Conservation (phyloP, 2,113 vertebrate species). For the Prunella himalayana region DNA sequence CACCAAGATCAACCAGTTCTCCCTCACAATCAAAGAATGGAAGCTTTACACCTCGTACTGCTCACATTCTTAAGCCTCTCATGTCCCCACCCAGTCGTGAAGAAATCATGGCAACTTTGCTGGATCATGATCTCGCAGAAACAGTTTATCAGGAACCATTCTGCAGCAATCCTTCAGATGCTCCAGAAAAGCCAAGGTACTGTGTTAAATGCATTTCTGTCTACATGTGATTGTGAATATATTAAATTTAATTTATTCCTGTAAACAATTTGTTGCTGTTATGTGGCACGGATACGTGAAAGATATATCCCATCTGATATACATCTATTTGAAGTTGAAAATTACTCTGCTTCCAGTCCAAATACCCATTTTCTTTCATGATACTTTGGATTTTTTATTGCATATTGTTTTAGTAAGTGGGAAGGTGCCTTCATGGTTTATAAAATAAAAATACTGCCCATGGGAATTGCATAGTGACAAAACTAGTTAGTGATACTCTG, state of each 20-base stretch:
- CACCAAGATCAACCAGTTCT: slow-evolving; percentile 90
- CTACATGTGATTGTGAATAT: background rate
- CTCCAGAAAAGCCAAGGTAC: slow-evolving; percentile 91
- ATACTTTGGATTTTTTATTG: background rate
- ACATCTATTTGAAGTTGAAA: background rate
- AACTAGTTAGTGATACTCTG: background rate
- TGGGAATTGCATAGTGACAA: background rate
- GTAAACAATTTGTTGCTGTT: background rate
- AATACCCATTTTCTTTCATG: background rate
- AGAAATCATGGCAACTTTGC: slow-evolving; percentile 89
- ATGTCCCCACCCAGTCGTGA: slow-evolving; percentile 97
- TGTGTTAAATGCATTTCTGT: background rate
- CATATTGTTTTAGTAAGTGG: background rate
- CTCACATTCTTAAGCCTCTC: slow-evolving; percentile 91
- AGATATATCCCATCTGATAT: background rate
- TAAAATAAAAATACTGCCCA: background rate
- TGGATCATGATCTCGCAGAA: slow-evolving; percentile 91
- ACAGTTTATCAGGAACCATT: slow-evolving; percentile 93
- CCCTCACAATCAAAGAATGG: slow-evolving; percentile 86
- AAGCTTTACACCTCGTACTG: slow-evolving; percentile 79
- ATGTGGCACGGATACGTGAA: background rate
- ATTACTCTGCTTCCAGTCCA: background rate
- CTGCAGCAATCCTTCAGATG: slow-evolving; percentile 94
- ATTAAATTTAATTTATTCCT: background rate
- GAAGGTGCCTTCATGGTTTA: background rate